Evolutionary conservation across 2,797 vertebrate genomes (phyloP).

Genomic region (Xerus rutilus): DNA sequence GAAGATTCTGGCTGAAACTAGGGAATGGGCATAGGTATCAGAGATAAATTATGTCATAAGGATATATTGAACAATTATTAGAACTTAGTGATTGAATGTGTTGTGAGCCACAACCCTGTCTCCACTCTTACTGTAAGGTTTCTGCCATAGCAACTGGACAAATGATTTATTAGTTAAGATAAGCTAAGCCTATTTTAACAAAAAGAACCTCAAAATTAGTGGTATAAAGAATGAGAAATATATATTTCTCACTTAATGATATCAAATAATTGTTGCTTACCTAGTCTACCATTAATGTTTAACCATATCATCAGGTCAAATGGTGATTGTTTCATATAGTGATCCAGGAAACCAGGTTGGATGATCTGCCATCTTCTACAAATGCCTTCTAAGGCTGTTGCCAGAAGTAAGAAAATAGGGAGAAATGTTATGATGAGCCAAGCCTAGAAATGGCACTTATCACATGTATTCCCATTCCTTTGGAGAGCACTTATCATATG

Average conservation of each 20-base stretch:
- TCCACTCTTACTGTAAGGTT: not conserved
- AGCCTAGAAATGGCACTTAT: not conserved
- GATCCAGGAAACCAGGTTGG: not conserved
- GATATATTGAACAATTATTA: not conserved
- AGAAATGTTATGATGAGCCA: not conserved
- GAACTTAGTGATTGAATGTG: not conserved
- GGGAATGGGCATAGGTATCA: not conserved
- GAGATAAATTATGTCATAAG: not conserved
- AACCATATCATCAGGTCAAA: not conserved
- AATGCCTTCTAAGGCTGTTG: constrained; percentile 3
- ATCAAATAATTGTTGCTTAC: constrained; percentile 41
- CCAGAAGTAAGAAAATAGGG: constrained; percentile 35
- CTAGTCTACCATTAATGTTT: constrained; percentile 37
- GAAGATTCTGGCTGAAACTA: not conserved
- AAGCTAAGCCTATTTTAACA: not conserved
- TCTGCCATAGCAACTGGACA: constrained; percentile 21
- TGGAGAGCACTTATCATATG: not conserved
- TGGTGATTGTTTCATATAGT: not conserved
- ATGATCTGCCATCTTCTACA: not conserved
- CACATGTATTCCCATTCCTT: not conserved
- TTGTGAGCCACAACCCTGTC: not conserved
- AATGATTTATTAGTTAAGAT: not conserved
- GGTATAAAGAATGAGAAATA: not conserved
- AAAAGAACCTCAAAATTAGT: not conserved
- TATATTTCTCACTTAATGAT: constrained; percentile 30